Evolutionary conservation across 2,888 invertebrate genomes (phyloP), one percentile per base, ranked within the genome.

Genomic region (Ichneumon xanthorius): DNA sequence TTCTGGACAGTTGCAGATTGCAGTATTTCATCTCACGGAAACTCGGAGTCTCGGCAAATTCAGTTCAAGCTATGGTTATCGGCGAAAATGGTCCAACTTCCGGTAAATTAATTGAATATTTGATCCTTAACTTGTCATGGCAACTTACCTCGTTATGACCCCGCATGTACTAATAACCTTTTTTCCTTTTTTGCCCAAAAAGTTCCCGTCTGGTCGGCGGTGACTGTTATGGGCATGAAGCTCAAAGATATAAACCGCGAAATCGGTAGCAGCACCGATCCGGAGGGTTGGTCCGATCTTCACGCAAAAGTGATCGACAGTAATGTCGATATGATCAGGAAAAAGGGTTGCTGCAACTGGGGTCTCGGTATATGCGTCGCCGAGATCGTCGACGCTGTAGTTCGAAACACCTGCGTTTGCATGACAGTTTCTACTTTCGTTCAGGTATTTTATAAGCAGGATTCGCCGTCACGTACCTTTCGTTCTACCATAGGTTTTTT

Each of bases 171-270:
- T n/a, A n/a, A n/a, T n/a, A n/a, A n/a, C n/a, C 26, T 26, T 26
- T 26, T 26, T 16, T 48, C 4, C 16, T n/a, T 50, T 14, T 76
- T 76, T 50, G 26, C 1, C 0, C 19, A 11, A 26, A 50, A 61
- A 93, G 95, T 95, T 84, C 95, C 95, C 6, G 95, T 96, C 40
- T 96, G 95, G 95, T 95, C 95, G 77, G 94, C 95, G 40, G 95
- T 95, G 50, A 95, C 95, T 86, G 94, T 96, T 19, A 95, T 95
- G 88, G 95, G 95, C 65, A 95, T 95, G 65, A 93, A 94, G 77
- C 92, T 95, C 73, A 92, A 92, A 85, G 95, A 95, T 85, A 91
- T 95, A 76, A 94, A 95, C 88, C 95, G 95, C 40, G 92, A 94
- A 65, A 94, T 95, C 79, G 95, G 95, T n/a, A 86, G 87, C 82